Conservation (phyloP, 2,113 vertebrate genomes). For the Delphinapterus leucas region DNA sequence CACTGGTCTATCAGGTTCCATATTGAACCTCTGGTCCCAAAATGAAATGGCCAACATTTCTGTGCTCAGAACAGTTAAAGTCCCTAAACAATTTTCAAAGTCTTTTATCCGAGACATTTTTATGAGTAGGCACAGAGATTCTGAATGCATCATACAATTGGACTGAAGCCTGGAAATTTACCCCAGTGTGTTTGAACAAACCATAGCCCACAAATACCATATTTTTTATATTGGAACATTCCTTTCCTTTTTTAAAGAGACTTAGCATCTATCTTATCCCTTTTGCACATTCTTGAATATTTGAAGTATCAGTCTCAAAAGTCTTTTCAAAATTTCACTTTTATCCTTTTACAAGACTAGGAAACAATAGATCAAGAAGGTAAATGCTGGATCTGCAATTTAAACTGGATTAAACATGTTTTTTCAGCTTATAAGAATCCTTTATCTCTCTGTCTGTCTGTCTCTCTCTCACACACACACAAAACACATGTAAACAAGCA, state of each 20-base stretch:
- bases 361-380: background rate
- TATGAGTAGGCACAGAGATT: conserved; percentile 55
- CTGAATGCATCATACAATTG: conserved; percentile 50
- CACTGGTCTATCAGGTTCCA: background rate
- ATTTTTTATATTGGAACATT: conserved; percentile 53
- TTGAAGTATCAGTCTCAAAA: background rate
- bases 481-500: background rate
- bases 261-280: background rate
- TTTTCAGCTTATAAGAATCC: background rate
- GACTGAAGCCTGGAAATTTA: conserved; percentile 59
- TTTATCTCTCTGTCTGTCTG: background rate
- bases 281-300: background rate
- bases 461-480: background rate
- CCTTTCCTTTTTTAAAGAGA: conserved; percentile 43
- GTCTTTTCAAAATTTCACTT: background rate
- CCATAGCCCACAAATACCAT: background rate
- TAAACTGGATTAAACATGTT: background rate
- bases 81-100: conserved; percentile 24
- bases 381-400: background rate
- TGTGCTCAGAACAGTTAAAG: background rate
- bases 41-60: background rate
- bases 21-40: background rate
- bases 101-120: conserved; percentile 54
- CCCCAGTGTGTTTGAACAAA: conserved; percentile 51
- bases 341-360: background rate